These are phyloP conservation scores for Sipunculus nudus DNA, from an alignment of 2,888 invertebrate species.

Conservation along the genomic window DNA sequence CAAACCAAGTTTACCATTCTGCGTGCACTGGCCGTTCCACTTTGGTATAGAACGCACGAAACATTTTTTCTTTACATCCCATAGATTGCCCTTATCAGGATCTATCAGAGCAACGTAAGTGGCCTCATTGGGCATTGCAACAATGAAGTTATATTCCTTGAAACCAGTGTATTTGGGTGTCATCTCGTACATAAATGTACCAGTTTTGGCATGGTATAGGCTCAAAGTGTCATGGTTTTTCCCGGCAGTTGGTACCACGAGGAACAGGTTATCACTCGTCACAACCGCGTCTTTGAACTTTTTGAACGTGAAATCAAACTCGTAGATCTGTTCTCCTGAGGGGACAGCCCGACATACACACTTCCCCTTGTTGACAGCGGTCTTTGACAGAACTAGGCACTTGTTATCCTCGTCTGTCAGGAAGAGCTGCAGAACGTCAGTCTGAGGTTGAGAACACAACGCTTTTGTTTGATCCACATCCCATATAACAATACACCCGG, in stretches of 20 bases:
- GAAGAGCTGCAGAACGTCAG: constrained; percentile 79
- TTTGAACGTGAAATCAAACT: constrained; percentile 83
- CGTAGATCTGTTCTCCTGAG: constrained; percentile 82
- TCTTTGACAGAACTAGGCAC: constrained; percentile 78
- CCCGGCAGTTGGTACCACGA: constrained; percentile 74
- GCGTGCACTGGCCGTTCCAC: constrained; percentile 82
- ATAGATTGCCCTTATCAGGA: constrained; percentile 83
- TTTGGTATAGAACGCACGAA: constrained; percentile 82
- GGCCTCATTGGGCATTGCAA: constrained; percentile 65
- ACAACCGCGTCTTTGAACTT: constrained; percentile 81
- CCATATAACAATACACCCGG: constrained; percentile 91
- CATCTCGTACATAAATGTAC: constrained; percentile 69
- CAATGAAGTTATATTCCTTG: constrained; percentile 57
- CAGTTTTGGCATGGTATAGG: constrained; percentile 84
- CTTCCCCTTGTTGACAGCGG: constrained; percentile 17
- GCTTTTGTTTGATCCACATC: constrained; percentile 80
- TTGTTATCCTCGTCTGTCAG: constrained; percentile 80
- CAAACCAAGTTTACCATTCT: constrained; percentile 79
- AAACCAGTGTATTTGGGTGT: constrained; percentile 62
- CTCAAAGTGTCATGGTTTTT: constrained; percentile 85
- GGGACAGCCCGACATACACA: constrained; percentile 59
- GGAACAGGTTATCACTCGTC: constrained; percentile 81
- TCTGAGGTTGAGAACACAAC: constrained; percentile 84
- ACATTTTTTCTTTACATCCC: constrained; percentile 89
- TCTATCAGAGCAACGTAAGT: constrained; percentile 88